Evolutionary conservation across 2,113 vertebrate genomes (phyloP), one percentile per base, ranked within the genome.

Genomic region (Chaenogobius annularis): DNA sequence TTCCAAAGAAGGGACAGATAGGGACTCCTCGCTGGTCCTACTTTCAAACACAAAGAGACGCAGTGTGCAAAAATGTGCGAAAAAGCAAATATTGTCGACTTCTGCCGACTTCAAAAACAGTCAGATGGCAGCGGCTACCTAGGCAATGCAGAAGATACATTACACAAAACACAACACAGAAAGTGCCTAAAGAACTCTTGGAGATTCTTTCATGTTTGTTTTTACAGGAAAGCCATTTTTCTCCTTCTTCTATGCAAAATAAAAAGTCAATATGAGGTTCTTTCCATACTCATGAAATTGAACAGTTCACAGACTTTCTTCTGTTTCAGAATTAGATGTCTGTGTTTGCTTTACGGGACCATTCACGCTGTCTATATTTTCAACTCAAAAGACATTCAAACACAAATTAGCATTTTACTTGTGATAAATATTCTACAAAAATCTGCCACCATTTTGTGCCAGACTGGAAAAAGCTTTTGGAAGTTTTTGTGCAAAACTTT

Each of bases 11-110:
- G 35, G 76, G 80, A 66, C 80, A 64, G 87, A 89, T 86, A 88
- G 66, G 75, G 80, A 68, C 78, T 72, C 72, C 85, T 83, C 75
- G 76, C 78, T 75, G 81, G 84, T 88, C 75, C 55, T 79, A 83
- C 86, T 88, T 88, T 89, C 80, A 87, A 88, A 84, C 68, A 59
- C 47, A 75, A 72, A 83, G 84, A 88, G 70, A 89, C 85, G 72
- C 83, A 84, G 80, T 82, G 64, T 83, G 82, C n/a, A 66, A 80
- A 75, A 85, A 86, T 75, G 61, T 75, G 75, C 77, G 85, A 82
- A 83, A 91, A 85, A 90, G 87, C 86, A 88, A 92, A 90, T 89
- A 87, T 74, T 77, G 87, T 81, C 54, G 75, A 86, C 83, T 87
- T 86, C 71, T 86, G 83, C 72, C 68, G 80, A 82, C 86, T 91